phyloP scores from a whole-genome alignment of 2,888 invertebrate genomes.

The Drosophila pseudotakahashii region DNA sequence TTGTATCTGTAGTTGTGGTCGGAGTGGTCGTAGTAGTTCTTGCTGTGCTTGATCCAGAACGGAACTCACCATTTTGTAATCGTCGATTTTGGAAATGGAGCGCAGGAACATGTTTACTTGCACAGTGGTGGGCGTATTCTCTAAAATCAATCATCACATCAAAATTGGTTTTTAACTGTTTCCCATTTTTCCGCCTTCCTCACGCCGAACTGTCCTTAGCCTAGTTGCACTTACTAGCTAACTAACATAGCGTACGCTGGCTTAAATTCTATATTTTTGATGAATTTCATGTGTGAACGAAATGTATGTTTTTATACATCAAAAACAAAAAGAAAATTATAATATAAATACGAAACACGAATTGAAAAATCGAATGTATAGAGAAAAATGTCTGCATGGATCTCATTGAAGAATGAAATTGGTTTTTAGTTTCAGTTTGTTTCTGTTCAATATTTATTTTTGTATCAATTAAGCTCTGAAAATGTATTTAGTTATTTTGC shows the following conservation, averaged over 20 bases:
- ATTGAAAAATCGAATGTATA: slow-evolving; percentile 17
- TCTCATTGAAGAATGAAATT: slow-evolving; percentile 76
- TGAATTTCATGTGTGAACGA: slow-evolving; percentile 72
- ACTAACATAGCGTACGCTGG: neutral
- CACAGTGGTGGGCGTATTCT: slow-evolving; percentile 94
- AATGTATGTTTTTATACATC: slow-evolving; percentile 54
- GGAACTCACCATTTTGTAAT: slow-evolving; percentile 98
- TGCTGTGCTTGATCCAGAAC: slow-evolving; percentile 84
- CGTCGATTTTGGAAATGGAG: slow-evolving; percentile 99
- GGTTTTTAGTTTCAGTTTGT: slow-evolving; percentile 3
- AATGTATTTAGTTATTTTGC: neutral
- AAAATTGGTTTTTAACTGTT: slow-evolving; percentile 55
- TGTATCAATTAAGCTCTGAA: slow-evolving; percentile 2
- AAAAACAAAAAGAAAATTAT: slow-evolving; percentile 32
- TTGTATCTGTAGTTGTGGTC: slow-evolving; percentile 26
- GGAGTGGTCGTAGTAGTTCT: slow-evolving; percentile 18
- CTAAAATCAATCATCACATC: slow-evolving; percentile 85
- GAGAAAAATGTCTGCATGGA: slow-evolving; percentile 84
- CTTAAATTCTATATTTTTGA: slow-evolving; percentile 47
- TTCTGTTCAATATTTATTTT: slow-evolving; percentile 9
- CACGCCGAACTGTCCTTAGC: slow-evolving; percentile 2
- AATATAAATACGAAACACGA: slow-evolving; percentile 18
- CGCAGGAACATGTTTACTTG: slow-evolving; percentile 97
- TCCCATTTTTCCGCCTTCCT: slow-evolving; percentile 4
- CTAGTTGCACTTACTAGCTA: slow-evolving; percentile 41